Evolutionary conservation across 2,888 invertebrate genomes (phyloP).

Genomic region (Morpho deidamia): DNA sequence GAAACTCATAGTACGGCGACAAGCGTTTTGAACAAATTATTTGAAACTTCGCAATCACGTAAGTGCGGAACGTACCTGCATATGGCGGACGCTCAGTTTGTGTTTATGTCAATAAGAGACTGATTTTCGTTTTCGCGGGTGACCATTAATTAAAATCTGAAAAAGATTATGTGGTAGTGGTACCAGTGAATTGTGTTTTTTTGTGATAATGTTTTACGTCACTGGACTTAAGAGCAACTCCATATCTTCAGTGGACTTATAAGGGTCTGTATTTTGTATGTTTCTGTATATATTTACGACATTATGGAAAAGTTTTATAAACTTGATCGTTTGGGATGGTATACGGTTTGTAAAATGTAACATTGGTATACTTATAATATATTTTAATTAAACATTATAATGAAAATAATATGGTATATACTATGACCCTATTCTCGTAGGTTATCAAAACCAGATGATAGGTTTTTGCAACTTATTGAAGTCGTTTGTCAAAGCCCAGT

Average conservation of each 20-base stretch:
- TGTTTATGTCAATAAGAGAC: constrained; percentile 78
- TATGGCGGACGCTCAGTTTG: constrained; percentile 77
- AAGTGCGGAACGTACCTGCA: constrained; percentile 70
- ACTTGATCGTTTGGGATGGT: not conserved
- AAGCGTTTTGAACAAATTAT: constrained; percentile 27
- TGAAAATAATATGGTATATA: constrained; percentile 4
- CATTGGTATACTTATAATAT: not conserved
- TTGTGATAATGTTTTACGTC: constrained; percentile 70
- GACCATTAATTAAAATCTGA: constrained; percentile 63
- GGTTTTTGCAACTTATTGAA: constrained; percentile 36
- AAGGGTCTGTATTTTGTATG: constrained; percentile 71
- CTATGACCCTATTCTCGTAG: constrained; percentile 32
- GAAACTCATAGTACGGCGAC: constrained; percentile 10
- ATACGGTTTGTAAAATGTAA: not conserved
- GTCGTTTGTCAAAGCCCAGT: not conserved
- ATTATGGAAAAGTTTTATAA: constrained; percentile 28
- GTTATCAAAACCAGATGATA: constrained; percentile 61
- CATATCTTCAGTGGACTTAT: constrained; percentile 60
- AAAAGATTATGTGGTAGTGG: constrained; percentile 64
- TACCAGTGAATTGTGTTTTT: constrained; percentile 64
- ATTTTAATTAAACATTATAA: not conserved
- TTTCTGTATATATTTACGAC: constrained; percentile 50
- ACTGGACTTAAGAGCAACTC: constrained; percentile 62
- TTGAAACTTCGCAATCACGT: constrained; percentile 33
- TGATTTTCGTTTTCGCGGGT: constrained; percentile 76